Percentiles rank a stretch among this genome's conserved stretches.
Evolutionary conservation across 2,797 vertebrate genomes (phyloP).

Genomic region (Pteropus rufus): DNA sequence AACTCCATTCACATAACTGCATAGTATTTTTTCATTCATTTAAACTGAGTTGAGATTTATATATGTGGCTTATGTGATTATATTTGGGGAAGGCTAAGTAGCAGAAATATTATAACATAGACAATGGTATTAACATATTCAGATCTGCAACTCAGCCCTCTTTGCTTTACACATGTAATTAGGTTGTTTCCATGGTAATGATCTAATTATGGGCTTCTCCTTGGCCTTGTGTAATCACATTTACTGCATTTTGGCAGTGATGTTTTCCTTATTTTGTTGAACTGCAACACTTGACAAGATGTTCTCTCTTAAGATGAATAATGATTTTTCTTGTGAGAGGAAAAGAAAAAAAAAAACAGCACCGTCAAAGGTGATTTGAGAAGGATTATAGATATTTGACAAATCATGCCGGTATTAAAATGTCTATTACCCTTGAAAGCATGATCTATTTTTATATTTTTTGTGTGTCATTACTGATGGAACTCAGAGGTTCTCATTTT

Average conservation of each 20-base stretch:
- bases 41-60: conserved; percentile 61
- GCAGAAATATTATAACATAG: conserved; percentile 68
- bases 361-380: conserved; percentile 74
- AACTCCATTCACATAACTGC: conserved; percentile 54
- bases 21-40: conserved; percentile 61
- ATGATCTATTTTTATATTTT: conserved; percentile 65
- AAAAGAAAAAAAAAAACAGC: conserved; percentile 41
- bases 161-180: conserved; percentile 87
- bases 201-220: conserved; percentile 87
- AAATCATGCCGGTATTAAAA: conserved; percentile 71
- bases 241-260: conserved; percentile 86
- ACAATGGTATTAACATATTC: conserved; percentile 83
- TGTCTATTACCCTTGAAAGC: conserved; percentile 70
- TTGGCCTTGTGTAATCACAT: conserved; percentile 87
- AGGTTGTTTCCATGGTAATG: conserved; percentile 90
- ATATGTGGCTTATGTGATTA: conserved; percentile 61
- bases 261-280: conserved; percentile 85
- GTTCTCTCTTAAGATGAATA: conserved; percentile 83
- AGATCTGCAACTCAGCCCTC: conserved; percentile 79
- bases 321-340: conserved; percentile 80
- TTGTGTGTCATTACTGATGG: conserved; percentile 53
- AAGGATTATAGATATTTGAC: conserved; percentile 71
- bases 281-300: conserved; percentile 84
- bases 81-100: conserved; percentile 54
- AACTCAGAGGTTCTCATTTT: conserved; percentile 67